These are phyloP conservation scores for Emydocephalus ijimae DNA, from an alignment of 2,113 vertebrate species.

Conservation along the genomic window DNA sequence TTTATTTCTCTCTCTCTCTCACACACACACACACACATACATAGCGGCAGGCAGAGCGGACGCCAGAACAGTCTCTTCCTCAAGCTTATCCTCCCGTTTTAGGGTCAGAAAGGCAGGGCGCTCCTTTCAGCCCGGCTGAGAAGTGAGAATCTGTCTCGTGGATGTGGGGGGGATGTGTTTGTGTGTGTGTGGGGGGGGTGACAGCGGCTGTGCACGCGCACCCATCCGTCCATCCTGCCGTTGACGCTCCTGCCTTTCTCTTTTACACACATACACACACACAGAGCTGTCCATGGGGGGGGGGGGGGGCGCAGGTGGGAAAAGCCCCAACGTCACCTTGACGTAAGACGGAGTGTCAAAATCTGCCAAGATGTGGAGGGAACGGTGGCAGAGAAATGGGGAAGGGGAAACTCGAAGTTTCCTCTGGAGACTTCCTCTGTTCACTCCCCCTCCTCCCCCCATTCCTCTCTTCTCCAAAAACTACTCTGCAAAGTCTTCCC, in stretches of 20 bases:
- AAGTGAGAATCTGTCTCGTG: not conserved
- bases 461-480: not conserved
- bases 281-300: not conserved
- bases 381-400: too few species aligned
- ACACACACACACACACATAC: too few species aligned
- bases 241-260: not conserved
- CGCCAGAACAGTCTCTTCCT: not conserved
- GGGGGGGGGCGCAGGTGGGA: not conserved
- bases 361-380: not conserved
- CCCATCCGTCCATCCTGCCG: not conserved
- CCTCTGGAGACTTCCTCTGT: not conserved
- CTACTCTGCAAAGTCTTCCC: not conserved
- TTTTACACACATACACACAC: too few species aligned
- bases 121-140: not conserved
- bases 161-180: not conserved
- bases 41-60: too few species aligned
- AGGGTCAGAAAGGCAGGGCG: not conserved
- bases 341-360: not conserved
- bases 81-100: not conserved
- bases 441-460: not conserved
- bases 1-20: too few species aligned
- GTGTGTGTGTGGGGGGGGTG: not conserved
- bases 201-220: not conserved
- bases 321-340: conserved; percentile 11
- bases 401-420: not conserved